Evolutionary conservation across 2,797 vertebrate species (phyloP).

Genomic region (Loris lydekkerianus): DNA sequence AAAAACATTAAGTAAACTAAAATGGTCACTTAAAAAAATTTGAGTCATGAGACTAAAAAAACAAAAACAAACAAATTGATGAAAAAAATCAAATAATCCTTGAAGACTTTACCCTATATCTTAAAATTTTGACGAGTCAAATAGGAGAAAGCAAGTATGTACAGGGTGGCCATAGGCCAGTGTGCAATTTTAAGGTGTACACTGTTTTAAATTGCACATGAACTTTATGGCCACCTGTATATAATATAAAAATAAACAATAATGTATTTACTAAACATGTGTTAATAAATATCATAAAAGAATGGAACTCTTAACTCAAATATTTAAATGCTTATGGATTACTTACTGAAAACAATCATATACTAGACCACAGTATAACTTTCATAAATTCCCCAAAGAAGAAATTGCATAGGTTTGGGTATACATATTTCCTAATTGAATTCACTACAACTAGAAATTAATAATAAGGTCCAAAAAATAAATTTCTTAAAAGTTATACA

Average conservation of each 20-base stretch:
- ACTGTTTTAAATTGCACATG: no score
- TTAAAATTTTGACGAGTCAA: not conserved
- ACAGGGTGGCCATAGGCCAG: no score
- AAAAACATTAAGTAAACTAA: slow-evolving; percentile 25
- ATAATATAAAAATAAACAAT: not conserved
- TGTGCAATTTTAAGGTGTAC: no score
- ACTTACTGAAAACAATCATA: not conserved
- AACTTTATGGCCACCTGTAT: no score
- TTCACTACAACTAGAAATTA: slow-evolving; percentile 33
- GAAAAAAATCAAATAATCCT: not conserved
- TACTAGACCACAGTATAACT: not conserved
- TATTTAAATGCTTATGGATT: not conserved
- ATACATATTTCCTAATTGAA: slow-evolving; percentile 34
- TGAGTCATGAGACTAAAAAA: not conserved
- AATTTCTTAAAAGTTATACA: slow-evolving; percentile 35
- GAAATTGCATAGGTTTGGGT: not conserved
- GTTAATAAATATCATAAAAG: not conserved
- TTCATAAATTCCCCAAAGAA: slow-evolving; percentile 17
- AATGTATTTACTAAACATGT: not conserved
- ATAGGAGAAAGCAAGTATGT: slow-evolving; percentile 27
- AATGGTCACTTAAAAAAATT: slow-evolving; percentile 6
- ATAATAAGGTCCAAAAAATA: slow-evolving; percentile 48
- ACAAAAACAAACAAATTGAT: not conserved
- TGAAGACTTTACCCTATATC: not conserved
- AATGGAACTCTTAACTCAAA: slow-evolving; percentile 27